phyloP scores from a whole-genome alignment of 2,113 vertebrate genomes.

The Tupaia tana region DNA sequence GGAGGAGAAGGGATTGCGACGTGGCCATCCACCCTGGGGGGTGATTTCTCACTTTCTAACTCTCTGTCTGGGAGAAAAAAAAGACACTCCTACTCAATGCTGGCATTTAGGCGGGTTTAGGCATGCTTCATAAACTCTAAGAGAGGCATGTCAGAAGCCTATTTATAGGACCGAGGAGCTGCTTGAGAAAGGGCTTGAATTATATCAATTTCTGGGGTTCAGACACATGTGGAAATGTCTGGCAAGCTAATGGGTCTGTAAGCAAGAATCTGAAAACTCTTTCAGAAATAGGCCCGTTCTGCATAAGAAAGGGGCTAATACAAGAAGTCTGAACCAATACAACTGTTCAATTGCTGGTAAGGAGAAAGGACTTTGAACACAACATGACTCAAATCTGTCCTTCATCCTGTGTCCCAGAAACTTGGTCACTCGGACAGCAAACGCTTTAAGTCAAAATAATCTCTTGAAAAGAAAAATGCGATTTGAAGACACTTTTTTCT shows the following conservation, averaged over 20 bases:
- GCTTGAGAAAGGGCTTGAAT: neutral
- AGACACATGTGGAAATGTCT: neutral
- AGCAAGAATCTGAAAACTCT: neutral
- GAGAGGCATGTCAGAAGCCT: neutral
- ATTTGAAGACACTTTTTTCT: no score
- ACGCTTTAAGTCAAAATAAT: neutral
- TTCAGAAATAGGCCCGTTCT: neutral
- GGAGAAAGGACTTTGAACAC: constrained; percentile 2
- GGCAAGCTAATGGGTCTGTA: neutral
- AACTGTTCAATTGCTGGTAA: neutral
- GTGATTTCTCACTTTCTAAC: no score
- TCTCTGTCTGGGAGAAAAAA: no score
- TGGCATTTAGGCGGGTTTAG: constrained; percentile 4
- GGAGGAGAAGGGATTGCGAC: no score
- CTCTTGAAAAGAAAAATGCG: neutral
- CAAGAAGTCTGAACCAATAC: neutral
- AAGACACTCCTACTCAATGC: neutral
- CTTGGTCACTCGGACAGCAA: neutral
- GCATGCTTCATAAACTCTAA: constrained; percentile 36
- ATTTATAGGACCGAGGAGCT: neutral
- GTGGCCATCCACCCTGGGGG: no score
- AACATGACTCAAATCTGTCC: neutral
- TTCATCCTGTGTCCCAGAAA: neutral
- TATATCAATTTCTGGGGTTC: neutral
- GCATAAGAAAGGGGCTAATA: neutral